Evolutionary conservation across 2,888 invertebrate species (phyloP).

Genomic region (Athripsodes cinereus): DNA sequence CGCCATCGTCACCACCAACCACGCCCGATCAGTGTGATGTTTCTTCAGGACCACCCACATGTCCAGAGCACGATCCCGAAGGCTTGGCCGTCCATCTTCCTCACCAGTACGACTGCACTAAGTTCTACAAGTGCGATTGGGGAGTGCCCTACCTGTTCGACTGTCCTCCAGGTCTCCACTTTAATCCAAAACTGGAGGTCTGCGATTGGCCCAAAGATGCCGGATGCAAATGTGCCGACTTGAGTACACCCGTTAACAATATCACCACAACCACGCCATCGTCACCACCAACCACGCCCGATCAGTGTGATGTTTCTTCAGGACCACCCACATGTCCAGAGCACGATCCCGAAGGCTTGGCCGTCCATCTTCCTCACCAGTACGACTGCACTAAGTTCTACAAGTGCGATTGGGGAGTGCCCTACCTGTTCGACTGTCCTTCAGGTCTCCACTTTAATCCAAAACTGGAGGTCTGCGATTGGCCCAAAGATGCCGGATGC

Average conservation of each 20-base stretch:
- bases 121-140: constrained; percentile 24
- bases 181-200: constrained; percentile 26
- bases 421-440: not conserved
- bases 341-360: constrained; percentile 17
- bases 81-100: constrained; percentile 14
- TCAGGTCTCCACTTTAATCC: not conserved
- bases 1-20: not conserved
- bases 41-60: constrained; percentile 12
- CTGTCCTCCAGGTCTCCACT: constrained; percentile 29
- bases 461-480: constrained; percentile 1
- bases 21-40: not conserved
- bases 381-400: constrained; percentile 6
- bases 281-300: not conserved
- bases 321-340: constrained; percentile 20
- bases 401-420: constrained; percentile 1
- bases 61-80: constrained; percentile 22
- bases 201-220: constrained; percentile 29
- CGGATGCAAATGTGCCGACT: constrained; percentile 18
- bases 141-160: constrained; percentile 27
- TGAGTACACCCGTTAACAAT: too few species aligned
- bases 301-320: not conserved
- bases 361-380: constrained; percentile 15
- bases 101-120: constrained; percentile 25
- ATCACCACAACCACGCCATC: too few species aligned
- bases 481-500: constrained; percentile 1